Conservation (phyloP, 2,113 vertebrate species). For the Nannospalax galili region DNA sequence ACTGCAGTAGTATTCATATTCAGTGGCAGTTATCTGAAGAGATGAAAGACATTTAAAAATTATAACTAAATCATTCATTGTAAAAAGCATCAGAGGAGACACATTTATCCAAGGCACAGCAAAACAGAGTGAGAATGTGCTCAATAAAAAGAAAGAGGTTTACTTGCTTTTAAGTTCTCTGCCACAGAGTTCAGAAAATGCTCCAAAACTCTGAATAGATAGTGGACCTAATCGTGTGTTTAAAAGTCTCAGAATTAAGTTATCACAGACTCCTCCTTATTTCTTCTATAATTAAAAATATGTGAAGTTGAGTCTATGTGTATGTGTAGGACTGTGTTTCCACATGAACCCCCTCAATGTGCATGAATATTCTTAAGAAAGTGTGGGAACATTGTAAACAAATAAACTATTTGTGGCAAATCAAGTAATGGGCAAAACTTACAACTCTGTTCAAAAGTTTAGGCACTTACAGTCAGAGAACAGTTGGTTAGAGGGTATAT, state of each 20-base stretch:
- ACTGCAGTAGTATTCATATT: conserved; percentile 14
- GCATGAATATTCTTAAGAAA: background rate
- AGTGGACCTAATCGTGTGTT: background rate
- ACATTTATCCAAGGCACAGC: background rate
- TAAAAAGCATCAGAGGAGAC: conserved; percentile 6
- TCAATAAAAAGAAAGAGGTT: conserved; percentile 4
- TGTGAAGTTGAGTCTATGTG: background rate
- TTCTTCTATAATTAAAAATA: background rate
- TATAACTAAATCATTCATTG: conserved; percentile 2
- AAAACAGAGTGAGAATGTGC: conserved; percentile 7
- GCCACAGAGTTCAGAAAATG: background rate
- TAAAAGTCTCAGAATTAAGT: background rate
- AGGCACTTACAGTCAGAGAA: background rate
- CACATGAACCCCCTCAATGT: background rate
- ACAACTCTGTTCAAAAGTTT: background rate
- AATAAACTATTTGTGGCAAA: background rate
- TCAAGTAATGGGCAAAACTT: background rate
- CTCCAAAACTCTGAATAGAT: background rate
- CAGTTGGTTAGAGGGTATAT: background rate
- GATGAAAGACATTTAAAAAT: conserved; percentile 60
- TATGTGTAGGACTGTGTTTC: background rate
- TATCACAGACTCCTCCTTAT: background rate
- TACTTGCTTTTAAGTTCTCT: conserved; percentile 45
- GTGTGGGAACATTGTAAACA: background rate
- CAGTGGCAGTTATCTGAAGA: conserved; percentile 33